Conservation (phyloP, 2,113 vertebrate species). For the Proteles cristata region DNA sequence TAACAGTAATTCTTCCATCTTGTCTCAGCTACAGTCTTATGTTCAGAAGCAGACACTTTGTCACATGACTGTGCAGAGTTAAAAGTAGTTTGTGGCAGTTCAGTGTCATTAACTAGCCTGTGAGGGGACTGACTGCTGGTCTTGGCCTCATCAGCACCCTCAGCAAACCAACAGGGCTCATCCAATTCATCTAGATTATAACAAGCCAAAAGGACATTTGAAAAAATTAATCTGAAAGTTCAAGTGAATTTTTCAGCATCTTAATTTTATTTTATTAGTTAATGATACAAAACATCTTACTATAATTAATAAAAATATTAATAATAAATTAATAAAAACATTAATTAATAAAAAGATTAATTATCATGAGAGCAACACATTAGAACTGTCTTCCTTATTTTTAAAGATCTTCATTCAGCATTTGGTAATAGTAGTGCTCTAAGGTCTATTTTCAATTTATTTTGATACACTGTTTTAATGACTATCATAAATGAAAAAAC, state of each 20-base stretch:
- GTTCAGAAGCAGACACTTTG: neutral
- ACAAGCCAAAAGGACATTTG: neutral
- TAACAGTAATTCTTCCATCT: conserved; percentile 32
- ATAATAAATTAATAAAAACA: neutral
- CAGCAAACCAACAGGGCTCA: neutral
- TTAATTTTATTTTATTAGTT: neutral
- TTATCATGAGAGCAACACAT: neutral
- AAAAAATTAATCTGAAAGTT: neutral
- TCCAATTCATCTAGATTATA: neutral
- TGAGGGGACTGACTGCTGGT: neutral
- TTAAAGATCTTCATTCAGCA: neutral
- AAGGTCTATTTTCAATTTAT: neutral
- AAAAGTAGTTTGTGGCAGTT: neutral
- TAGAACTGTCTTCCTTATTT: conserved; percentile 10
- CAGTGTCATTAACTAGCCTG: neutral
- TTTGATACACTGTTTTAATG: conserved; percentile 11
- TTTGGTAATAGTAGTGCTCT: neutral
- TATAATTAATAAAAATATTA: neutral
- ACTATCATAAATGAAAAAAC: neutral
- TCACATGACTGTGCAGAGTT: neutral
- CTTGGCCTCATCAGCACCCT: neutral
- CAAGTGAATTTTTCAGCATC: neutral
- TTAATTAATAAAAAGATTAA: neutral
- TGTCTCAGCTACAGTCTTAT: conserved; percentile 19
- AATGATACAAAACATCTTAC: neutral